These are phyloP conservation scores for Tupaia chinensis DNA, from an alignment of 2,113 vertebrate species.

Conservation along the genomic window DNA sequence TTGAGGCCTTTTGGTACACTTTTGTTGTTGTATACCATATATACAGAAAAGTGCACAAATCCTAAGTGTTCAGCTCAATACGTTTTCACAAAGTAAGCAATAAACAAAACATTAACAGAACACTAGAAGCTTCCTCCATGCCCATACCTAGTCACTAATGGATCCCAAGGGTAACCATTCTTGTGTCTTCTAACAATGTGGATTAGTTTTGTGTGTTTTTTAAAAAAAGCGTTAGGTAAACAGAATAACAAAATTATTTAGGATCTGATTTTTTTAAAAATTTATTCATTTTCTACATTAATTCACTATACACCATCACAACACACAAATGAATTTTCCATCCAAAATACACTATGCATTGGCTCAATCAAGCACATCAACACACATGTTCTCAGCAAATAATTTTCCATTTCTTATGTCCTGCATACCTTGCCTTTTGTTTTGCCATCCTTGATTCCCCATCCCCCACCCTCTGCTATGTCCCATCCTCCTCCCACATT, in stretches of 20 bases:
- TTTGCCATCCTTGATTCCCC: no score
- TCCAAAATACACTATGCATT: no score
- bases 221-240: background rate
- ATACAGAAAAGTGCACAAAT: background rate
- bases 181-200: background rate
- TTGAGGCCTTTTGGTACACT: background rate
- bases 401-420: no score
- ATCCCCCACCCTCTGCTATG: no score
- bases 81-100: conserved; percentile 23
- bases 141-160: background rate
- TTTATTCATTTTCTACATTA: no score
- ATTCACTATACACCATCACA: no score
- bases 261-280: background rate
- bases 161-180: background rate
- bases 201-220: background rate
- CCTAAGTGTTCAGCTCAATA: background rate
- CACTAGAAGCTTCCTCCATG: background rate
- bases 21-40: background rate
- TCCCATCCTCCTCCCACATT: no score
- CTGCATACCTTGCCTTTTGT: no score
- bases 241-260: background rate
- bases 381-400: no score
- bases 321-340: no score
- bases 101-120: background rate
- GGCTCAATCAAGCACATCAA: no score